Evolutionary conservation across 2,113 vertebrate genomes (phyloP).

Genomic region (Ellobius talpinus): DNA sequence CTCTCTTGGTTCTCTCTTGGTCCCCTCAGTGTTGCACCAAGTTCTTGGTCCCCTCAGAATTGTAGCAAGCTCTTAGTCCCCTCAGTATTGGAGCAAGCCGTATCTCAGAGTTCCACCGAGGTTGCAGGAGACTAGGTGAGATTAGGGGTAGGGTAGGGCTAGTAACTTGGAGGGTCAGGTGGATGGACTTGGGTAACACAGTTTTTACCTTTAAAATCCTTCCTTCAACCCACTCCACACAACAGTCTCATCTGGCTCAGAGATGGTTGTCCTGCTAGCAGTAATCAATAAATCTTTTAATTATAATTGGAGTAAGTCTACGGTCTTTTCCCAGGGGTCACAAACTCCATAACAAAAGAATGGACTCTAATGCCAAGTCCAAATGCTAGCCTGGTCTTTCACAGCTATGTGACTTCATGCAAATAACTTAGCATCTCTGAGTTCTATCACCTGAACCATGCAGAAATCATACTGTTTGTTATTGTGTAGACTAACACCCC

Average conservation of each 20-base stretch:
- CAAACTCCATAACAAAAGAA: not conserved
- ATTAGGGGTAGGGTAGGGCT: too few species aligned
- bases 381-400: not conserved
- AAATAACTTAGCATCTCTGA: slow-evolving; percentile 27
- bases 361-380: not conserved
- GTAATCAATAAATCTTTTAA: not conserved
- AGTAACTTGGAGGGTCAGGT: too few species aligned
- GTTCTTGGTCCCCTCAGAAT: too few species aligned
- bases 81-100: too few species aligned
- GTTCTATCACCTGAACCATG: not conserved
- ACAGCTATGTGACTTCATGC: not conserved
- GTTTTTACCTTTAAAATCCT: not conserved
- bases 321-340: not conserved
- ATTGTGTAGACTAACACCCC: not conserved
- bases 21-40: too few species aligned
- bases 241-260: not conserved
- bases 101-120: too few species aligned
- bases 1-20: too few species aligned
- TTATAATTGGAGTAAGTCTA: not conserved
- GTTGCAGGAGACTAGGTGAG: too few species aligned
- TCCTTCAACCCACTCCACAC: not conserved
- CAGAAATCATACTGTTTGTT: not conserved
- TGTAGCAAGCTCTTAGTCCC: too few species aligned
- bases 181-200: too few species aligned
- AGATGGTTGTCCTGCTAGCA: not conserved